Evolutionary conservation across 2,113 vertebrate genomes (phyloP).

Genomic region (Nicator chloris): DNA sequence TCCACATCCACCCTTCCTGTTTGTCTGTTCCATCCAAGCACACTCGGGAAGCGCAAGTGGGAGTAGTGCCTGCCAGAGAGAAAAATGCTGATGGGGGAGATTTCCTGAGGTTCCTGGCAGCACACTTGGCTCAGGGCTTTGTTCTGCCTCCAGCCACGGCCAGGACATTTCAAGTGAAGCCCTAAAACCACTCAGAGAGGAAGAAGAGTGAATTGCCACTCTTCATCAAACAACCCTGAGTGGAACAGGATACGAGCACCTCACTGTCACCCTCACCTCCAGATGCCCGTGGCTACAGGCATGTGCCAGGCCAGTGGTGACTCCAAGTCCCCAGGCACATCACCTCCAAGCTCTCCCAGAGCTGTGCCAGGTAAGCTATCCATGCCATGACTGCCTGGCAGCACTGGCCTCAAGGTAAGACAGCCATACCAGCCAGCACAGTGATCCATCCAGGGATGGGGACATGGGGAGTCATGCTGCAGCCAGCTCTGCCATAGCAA

Average conservation of each 20-base stretch:
- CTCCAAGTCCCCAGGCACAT: neutral
- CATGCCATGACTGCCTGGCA: neutral
- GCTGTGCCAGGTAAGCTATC: neutral
- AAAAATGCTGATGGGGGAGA: conserved; percentile 16
- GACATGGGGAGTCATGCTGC: neutral
- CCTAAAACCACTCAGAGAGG: neutral
- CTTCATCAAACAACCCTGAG: neutral
- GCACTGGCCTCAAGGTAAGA: neutral
- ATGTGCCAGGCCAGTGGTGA: neutral
- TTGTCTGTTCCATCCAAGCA: neutral
- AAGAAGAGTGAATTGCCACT: neutral
- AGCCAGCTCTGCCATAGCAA: neutral
- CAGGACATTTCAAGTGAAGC: neutral
- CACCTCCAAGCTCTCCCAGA: neutral
- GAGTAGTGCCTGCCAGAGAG: neutral
- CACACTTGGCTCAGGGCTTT: neutral
- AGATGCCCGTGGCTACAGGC: accelerated
- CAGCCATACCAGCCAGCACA: neutral
- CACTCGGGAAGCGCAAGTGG: neutral
- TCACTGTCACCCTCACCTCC: neutral
- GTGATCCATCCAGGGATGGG: accelerated
- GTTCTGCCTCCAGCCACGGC: neutral
- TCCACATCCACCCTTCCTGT: conserved; percentile 59
- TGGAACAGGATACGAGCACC: neutral
- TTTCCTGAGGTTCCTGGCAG: neutral